A percentile compares a stretch with the other conserved stretches of the same genome.
These are phyloP conservation scores for Megatriorchis doriae DNA, from an alignment of 2,113 vertebrate species.

Conservation along the genomic window DNA sequence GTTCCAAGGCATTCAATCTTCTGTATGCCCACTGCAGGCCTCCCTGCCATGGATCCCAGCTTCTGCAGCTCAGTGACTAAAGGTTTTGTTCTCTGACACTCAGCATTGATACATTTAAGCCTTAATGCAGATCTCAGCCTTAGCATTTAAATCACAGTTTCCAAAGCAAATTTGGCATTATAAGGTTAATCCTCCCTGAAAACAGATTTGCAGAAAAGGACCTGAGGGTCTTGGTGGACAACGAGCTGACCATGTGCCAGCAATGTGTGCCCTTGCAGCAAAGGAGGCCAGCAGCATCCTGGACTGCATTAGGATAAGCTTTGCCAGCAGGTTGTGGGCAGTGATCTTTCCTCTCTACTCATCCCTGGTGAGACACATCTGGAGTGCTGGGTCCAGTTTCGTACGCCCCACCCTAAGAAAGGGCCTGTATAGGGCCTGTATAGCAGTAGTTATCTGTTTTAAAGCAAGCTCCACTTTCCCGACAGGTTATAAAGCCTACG, in stretches of 20 bases:
- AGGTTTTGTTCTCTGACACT: background rate
- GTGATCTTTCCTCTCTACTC: background rate
- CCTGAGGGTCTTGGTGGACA: background rate
- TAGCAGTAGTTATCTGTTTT: background rate
- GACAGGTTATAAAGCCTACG: background rate
- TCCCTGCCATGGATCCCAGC: background rate
- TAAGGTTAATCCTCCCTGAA: background rate
- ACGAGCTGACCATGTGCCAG: background rate
- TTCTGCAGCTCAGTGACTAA: background rate
- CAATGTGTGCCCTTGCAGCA: background rate
- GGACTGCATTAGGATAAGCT: background rate
- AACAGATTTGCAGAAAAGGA: background rate
- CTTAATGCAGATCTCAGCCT: background rate
- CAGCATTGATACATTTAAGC: background rate
- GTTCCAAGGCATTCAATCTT: background rate
- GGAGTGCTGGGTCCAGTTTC: background rate
- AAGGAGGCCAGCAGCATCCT: background rate
- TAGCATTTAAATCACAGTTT: background rate
- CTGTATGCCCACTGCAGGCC: background rate
- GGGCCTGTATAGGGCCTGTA: background rate
- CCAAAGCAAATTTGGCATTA: background rate
- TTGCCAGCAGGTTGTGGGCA: background rate
- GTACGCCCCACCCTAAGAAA: background rate
- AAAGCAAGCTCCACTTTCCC: background rate
- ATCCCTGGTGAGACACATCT: background rate